These are phyloP conservation scores for Sebastes fasciatus DNA, from an alignment of 2,113 vertebrate species.

Conservation along the genomic window DNA sequence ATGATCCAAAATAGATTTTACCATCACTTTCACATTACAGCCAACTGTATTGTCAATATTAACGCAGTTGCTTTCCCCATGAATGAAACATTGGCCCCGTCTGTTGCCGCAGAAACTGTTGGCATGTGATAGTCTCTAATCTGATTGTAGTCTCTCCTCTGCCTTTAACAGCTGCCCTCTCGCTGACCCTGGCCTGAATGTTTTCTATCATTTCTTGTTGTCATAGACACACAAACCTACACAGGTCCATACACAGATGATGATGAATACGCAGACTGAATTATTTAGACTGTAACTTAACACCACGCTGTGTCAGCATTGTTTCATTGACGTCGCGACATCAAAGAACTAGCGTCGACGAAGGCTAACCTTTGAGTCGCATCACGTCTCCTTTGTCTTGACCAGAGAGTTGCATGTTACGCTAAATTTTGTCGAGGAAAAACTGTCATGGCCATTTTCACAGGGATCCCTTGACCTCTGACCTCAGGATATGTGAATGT, in stretches of 20 bases:
- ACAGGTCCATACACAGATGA: neutral
- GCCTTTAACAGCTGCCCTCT: conserved; percentile 15
- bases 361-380: too few species aligned
- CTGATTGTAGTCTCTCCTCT: conserved; percentile 22
- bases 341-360: too few species aligned
- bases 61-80: neutral
- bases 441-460: too few species aligned
- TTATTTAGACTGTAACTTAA: too few species aligned
- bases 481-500: too few species aligned
- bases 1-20: neutral
- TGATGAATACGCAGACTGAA: too few species aligned
- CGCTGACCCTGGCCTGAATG: neutral
- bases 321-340: too few species aligned
- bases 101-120: conserved; percentile 38
- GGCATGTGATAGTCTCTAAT: conserved; percentile 22
- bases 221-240: neutral
- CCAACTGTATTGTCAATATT: neutral
- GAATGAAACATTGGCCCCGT: conserved; percentile 11
- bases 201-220: neutral
- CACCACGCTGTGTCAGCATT: too few species aligned
- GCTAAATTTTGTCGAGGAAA: too few species aligned
- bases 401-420: too few species aligned
- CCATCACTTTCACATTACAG: neutral
- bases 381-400: too few species aligned
- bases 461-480: too few species aligned